A percentile compares a stretch with the other conserved stretches of the same genome.
phyloP scores from a whole-genome alignment of 2,113 vertebrate genomes.

The Verasper variegatus region DNA sequence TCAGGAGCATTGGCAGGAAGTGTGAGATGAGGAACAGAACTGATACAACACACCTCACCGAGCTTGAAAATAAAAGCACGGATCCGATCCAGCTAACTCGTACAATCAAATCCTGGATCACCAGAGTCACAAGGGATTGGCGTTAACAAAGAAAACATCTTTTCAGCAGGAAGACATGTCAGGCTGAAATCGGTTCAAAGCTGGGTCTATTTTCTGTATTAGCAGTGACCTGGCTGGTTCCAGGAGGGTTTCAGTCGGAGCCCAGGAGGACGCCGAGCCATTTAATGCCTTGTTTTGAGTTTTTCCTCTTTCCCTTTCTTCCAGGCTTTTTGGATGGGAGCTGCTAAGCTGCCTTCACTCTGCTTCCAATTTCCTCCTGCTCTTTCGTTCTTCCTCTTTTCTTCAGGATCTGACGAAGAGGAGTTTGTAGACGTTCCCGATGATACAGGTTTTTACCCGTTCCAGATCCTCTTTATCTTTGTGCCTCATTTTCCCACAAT shows the following conservation, averaged over 20 bases:
- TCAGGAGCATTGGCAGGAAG: conserved; percentile 37
- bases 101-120: conserved; percentile 43
- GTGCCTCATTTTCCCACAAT: conserved; percentile 54
- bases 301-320: conserved; percentile 61
- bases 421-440: conserved; percentile 52
- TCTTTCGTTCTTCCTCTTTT: conserved; percentile 69
- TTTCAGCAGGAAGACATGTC: conserved; percentile 46
- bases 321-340: conserved; percentile 62
- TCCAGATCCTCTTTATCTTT: conserved; percentile 61
- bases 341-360: conserved; percentile 66
- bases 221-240: conserved; percentile 42
- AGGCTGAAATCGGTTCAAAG: conserved; percentile 41
- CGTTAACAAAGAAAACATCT: conserved; percentile 48
- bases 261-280: conserved; percentile 36
- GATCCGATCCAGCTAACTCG: conserved; percentile 32
- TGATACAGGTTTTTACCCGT: conserved; percentile 64
- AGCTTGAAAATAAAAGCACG: conserved; percentile 32
- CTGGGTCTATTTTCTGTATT: conserved; percentile 41
- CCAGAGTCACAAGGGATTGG: conserved; percentile 35
- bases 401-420: conserved; percentile 55
- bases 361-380: conserved; percentile 75
- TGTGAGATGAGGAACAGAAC: conserved; percentile 31
- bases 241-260: conserved; percentile 44
- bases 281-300: conserved; percentile 71
- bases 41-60: conserved; percentile 10